phyloP scores from a whole-genome alignment of 2,797 vertebrate species.

The Spinus olivaceus region DNA sequence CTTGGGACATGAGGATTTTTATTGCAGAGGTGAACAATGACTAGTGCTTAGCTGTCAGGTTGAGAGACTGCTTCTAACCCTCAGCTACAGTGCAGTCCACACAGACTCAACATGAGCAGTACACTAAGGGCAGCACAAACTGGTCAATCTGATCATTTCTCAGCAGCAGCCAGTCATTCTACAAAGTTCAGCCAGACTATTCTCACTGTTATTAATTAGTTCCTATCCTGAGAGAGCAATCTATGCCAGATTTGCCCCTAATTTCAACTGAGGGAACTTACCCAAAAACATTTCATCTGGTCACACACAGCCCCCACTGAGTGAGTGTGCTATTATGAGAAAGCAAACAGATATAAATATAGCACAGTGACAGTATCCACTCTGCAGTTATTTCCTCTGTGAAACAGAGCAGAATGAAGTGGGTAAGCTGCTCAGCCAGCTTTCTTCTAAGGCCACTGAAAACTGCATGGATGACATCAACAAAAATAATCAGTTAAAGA shows the following conservation, averaged over 20 bases:
- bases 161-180: not conserved
- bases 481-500: constrained; percentile 2
- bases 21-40: not conserved
- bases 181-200: not conserved
- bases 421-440: constrained; percentile 23
- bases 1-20: not conserved
- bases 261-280: constrained; percentile 6
- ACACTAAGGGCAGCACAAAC: not conserved
- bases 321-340: constrained; percentile 34
- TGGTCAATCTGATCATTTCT: not conserved
- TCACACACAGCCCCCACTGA: constrained; percentile 23
- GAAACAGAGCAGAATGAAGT: not conserved
- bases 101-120: rapidly evolving
- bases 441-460: constrained; percentile 27
- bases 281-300: not conserved
- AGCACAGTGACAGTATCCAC: constrained; percentile 31
- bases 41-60: not conserved
- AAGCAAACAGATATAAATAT: constrained; percentile 39
- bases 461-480: constrained; percentile 10
- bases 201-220: not conserved
- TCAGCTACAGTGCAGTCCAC: not conserved
- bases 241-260: not conserved
- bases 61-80: not conserved
- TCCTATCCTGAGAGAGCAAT: constrained; percentile 9
- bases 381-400: constrained; percentile 40